Percentiles rank a stretch among this genome's conserved stretches.
Conservation (phyloP, 2,888 invertebrate species). For the Dicycla oo region DNA sequence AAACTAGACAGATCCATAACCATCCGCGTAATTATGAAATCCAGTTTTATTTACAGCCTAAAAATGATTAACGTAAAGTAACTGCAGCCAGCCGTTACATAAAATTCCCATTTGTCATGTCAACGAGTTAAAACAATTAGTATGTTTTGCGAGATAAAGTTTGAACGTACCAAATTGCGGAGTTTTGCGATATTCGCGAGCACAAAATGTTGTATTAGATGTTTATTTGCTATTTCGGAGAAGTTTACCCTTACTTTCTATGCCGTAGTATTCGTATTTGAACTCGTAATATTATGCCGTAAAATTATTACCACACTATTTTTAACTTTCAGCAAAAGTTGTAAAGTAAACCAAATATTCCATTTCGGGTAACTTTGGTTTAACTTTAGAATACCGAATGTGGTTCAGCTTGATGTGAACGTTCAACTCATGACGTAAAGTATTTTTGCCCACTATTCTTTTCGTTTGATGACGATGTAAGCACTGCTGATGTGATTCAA, state of each 20-base stretch:
- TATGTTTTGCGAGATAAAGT: conserved; percentile 63
- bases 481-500: background rate
- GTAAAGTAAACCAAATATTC: conserved; percentile 37
- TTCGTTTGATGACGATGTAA: background rate
- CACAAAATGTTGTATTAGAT: conserved; percentile 61
- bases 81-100: conserved; percentile 53
- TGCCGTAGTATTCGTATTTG: conserved; percentile 41
- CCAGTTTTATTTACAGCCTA: conserved; percentile 23
- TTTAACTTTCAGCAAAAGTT: conserved; percentile 44
- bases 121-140: conserved; percentile 65
- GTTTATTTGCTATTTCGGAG: conserved; percentile 62
- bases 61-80: conserved; percentile 50
- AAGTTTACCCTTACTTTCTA: conserved; percentile 52
- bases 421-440: conserved; percentile 17
- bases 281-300: conserved; percentile 33
- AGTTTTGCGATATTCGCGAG: conserved; percentile 56
- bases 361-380: conserved; percentile 21
- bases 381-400: conserved; percentile 28
- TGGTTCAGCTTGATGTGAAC: conserved; percentile 18
- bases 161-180: conserved; percentile 59
- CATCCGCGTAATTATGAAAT: conserved; percentile 9
- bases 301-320: conserved; percentile 52
- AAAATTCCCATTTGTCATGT: conserved; percentile 63
- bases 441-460: conserved; percentile 24
- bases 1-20: conserved; percentile 3